These are phyloP conservation scores for Pseudomyrmex cubaensis DNA, from an alignment of 1,140 invertebrate genomes.

Conservation along the genomic window DNA sequence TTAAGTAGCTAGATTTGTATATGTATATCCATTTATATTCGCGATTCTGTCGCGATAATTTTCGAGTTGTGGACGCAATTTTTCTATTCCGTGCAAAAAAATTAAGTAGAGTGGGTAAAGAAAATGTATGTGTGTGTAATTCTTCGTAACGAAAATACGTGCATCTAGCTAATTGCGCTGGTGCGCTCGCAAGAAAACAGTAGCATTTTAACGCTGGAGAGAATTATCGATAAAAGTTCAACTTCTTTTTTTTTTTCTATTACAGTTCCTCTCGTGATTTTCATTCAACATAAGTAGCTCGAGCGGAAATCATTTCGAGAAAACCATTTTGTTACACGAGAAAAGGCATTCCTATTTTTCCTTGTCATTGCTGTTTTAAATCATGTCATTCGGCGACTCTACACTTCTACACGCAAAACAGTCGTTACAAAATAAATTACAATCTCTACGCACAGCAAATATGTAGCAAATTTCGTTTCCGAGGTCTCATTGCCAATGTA, in stretches of 20 bases:
- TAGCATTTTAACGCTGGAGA: conserved; percentile 7
- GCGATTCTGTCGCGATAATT: conserved; percentile 1
- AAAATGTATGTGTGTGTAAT: background rate
- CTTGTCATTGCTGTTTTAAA: conserved; percentile 11
- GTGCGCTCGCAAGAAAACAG: too few species aligned
- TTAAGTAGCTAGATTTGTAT: conserved; percentile 6
- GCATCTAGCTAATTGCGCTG: conserved; percentile 19
- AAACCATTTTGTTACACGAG: conserved; percentile 18
- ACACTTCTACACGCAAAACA: too few species aligned
- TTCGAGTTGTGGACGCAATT: background rate
- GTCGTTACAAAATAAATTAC: too few species aligned
- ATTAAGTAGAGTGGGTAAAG: too few species aligned
- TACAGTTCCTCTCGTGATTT: background rate
- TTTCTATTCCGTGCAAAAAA: background rate
- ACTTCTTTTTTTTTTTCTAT: background rate
- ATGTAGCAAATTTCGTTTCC: background rate
- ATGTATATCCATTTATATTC: conserved; percentile 20
- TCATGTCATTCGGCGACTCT: background rate
- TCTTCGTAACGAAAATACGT: background rate
- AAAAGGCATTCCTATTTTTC: background rate
- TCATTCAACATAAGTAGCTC: background rate
- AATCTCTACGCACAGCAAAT: background rate
- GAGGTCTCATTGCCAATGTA: background rate
- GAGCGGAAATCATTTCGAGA: conserved; percentile 7
- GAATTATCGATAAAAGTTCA: background rate